Base-by-base conservation (phyloP, 1,140 invertebrate genomes). In the Danaus plexippus region DNA sequence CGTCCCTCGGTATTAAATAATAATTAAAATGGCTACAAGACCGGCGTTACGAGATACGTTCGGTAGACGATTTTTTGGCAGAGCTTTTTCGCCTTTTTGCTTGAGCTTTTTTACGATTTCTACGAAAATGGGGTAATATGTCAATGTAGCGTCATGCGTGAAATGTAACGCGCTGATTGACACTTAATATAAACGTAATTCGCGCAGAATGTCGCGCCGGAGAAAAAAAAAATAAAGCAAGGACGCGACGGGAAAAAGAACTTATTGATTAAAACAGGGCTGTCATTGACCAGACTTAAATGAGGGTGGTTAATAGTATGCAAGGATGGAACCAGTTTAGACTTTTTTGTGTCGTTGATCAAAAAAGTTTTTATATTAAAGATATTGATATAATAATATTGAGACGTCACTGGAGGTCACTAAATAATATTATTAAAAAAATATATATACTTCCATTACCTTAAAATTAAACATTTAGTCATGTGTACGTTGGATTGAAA, bases 21-120 rank as follows among this genome's bases (percentile, higher is more conserved):
- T 86, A 86, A 86, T 86, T 86, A 85, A 86, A 86, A 86, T 85
- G 83, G 81, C 80, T 86, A 83, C 81, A 85, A 83, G 78, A 83
- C 72, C 73, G 73, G 73, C 80, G 76, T 78, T 82, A 74, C 76
- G 78, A 83, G 76, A 83, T 80, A 80, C 73, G 75, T 79, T 80
- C 73, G 76, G 80, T 86, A 82, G 83, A 86, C 81, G 67, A 85
- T 85, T 80, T 86, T 86, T 86, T 85, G 80, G 76, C 60, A 53
- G 66, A 80, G 80, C 78, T 83, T 83, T 80, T 85, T 83, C 81
- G 70, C 67, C 75, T 86, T 86, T 86, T 86, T 82, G 77, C 22
- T 83, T 85, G 82, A 81, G 70, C 67, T 74, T 86, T 86, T 86
- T 86, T 82, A 76, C 74, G 53, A 59, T 79, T 75, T 78, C 53